phyloP scores from a whole-genome alignment of 2,888 invertebrate genomes.

The Pantelozetes paolii region DNA sequence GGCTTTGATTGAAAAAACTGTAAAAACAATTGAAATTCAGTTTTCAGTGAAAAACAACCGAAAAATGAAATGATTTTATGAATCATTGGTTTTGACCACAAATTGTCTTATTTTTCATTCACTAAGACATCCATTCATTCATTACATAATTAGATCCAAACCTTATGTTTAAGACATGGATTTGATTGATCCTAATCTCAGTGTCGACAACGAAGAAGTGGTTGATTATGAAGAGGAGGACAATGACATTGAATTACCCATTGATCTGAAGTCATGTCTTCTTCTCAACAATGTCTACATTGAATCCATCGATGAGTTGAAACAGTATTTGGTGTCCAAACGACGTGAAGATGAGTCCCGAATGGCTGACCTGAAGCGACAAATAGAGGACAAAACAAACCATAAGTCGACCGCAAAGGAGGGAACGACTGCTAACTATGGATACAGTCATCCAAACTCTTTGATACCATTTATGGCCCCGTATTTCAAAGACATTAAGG shows the following conservation, averaged over 20 bases:
- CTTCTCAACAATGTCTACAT: slow-evolving; percentile 36
- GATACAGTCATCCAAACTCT: slow-evolving; percentile 36
- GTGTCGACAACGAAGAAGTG: slow-evolving; percentile 2
- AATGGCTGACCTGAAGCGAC: slow-evolving; percentile 12
- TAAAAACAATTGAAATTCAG: too few species aligned
- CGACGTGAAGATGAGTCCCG: slow-evolving; percentile 17
- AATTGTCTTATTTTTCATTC: too few species aligned
- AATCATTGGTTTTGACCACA: too few species aligned
- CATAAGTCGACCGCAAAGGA: background rate
- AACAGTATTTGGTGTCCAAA: slow-evolving; percentile 7
- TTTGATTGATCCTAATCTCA: background rate
- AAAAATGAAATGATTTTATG: too few species aligned
- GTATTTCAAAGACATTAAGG: slow-evolving; percentile 64
- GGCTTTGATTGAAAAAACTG: too few species aligned
- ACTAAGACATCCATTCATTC: too few species aligned
- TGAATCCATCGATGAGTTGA: slow-evolving; percentile 12
- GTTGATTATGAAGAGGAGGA: slow-evolving; percentile 8
- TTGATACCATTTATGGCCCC: slow-evolving; percentile 56
- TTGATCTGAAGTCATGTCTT: slow-evolving; percentile 17
- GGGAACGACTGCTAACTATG: background rate
- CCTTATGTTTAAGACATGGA: background rate
- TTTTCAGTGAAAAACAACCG: too few species aligned
- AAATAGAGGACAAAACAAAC: background rate
- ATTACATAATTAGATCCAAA: background rate
- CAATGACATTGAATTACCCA: slow-evolving; percentile 13